Base-by-base conservation (phyloP, 2,797 vertebrate genomes). In the Falco cherrug region DNA sequence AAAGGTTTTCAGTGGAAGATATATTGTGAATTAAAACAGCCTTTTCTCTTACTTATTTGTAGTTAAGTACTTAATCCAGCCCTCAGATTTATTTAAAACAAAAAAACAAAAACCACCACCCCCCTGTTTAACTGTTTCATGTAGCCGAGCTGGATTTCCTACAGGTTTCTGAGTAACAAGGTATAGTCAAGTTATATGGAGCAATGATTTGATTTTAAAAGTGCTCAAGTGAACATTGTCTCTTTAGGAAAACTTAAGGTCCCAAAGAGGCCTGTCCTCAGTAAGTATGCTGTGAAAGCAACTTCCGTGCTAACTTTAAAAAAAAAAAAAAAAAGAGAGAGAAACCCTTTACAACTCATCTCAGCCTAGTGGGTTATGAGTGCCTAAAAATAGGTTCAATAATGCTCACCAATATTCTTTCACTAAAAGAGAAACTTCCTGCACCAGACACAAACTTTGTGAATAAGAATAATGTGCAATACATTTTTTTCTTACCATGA, bases 381-480 rank as follows among this genome's bases (percentile, higher is more conserved):
- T 89, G 76, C 77, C 90, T 95, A 85, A 95, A 95, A 96, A 87
- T 26, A 93, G 94, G 56, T 95, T 74, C 73, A 2, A 45, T 53
- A 78, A 93, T 43, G 77, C 67, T 93, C 56, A 41, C 69, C 54
- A 61, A 75, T 67, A 81, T 86, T 91, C 89, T 84, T 93, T 95
- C 91, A 87, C 91, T 89, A 48, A 81, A 95, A 93, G 80, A 94
- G 93, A 95, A 94, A 89, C 94, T 93, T 89, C 92, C 94, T 91
- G 88, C 84, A 74, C 91, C 95, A 89, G 84, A 83, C 78, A 90
- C 82, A 82, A 93, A 96, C 75, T 93, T 90, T 70, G 95, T 95
- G 77, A 97, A 91, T 93, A 95, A 98, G 98, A 99, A 99, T 98
- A 97, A 98, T 98, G 99, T 99, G 99, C 99, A 99, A 99, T 99